Evolutionary conservation across 2,888 invertebrate genomes (phyloP).

Genomic region (Acleris cristana): DNA sequence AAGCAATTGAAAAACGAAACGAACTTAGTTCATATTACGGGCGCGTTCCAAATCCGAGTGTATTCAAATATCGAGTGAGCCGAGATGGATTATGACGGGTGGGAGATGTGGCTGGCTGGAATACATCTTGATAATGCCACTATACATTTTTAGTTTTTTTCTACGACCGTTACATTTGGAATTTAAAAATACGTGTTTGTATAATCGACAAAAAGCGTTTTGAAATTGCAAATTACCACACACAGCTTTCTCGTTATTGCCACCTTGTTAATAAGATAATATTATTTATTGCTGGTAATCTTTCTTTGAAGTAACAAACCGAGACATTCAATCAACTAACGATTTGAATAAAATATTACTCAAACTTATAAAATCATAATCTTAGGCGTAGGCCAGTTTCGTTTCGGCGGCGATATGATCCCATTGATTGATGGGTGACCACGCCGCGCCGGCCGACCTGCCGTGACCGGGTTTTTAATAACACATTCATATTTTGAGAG

Average conservation of each 20-base stretch:
- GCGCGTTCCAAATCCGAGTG: conserved; percentile 79
- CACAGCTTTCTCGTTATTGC: conserved; percentile 30
- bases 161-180: conserved; percentile 38
- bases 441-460: conserved; percentile 56
- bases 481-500: conserved; percentile 43
- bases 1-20: conserved; percentile 83
- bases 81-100: conserved; percentile 74
- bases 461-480: conserved; percentile 32
- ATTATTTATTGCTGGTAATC: conserved; percentile 44
- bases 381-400: conserved; percentile 64
- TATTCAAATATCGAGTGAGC: conserved; percentile 79
- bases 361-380: conserved; percentile 80
- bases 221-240: conserved; percentile 33
- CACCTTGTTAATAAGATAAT: conserved; percentile 37
- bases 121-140: conserved; percentile 62
- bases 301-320: conserved; percentile 56
- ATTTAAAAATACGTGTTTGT: conserved; percentile 38
- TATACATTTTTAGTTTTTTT: conserved; percentile 54
- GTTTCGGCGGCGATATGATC: conserved; percentile 78
- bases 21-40: conserved; percentile 78
- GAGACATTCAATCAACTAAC: conserved; percentile 78
- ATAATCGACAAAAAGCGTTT: conserved; percentile 30
- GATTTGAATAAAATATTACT: conserved; percentile 82
- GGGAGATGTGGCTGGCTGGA: conserved; percentile 63
- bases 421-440: conserved; percentile 84